These are phyloP conservation scores for Torymus auratus DNA, from an alignment of 2,888 invertebrate species.

Conservation along the genomic window DNA sequence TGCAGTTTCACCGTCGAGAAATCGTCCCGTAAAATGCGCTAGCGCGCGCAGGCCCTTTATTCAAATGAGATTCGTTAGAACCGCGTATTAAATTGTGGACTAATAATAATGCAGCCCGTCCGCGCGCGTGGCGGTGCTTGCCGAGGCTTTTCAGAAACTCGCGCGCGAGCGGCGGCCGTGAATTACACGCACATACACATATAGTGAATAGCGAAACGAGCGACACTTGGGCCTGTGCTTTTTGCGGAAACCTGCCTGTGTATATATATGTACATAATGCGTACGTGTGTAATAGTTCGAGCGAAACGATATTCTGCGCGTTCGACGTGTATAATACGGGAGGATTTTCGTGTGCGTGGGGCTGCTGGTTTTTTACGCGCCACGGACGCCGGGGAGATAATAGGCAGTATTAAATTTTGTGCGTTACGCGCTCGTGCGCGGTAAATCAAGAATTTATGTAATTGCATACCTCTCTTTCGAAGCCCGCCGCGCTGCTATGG, in stretches of 20 bases:
- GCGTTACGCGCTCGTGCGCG: not conserved
- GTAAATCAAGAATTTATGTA: constrained; percentile 38
- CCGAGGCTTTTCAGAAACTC: too few relatives aligned
- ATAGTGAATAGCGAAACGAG: too few relatives aligned
- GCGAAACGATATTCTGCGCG: too few relatives aligned
- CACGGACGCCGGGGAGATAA: not conserved
- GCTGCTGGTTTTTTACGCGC: not conserved
- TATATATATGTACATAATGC: too few relatives aligned
- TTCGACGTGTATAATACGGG: too few relatives aligned
- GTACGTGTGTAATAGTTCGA: too few relatives aligned
- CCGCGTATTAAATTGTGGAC: not conserved
- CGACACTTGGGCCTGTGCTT: too few relatives aligned
- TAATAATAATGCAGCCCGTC: too few relatives aligned
- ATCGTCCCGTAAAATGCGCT: constrained; percentile 11
- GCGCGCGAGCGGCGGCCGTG: not conserved
- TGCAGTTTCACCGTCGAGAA: constrained; percentile 24
- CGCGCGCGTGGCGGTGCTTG: too few relatives aligned
- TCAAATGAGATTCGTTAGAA: constrained; percentile 44
- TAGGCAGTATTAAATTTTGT: constrained; percentile 26
- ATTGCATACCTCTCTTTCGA: constrained; percentile 24
- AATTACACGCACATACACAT: too few relatives aligned
- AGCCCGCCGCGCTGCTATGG: not conserved
- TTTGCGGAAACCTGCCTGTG: too few relatives aligned
- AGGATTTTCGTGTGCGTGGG: not conserved
- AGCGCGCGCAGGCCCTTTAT: constrained; percentile 10